These are phyloP conservation scores for Drosophila sucinea DNA, from an alignment of 1,140 invertebrate species.

Conservation along the genomic window DNA sequence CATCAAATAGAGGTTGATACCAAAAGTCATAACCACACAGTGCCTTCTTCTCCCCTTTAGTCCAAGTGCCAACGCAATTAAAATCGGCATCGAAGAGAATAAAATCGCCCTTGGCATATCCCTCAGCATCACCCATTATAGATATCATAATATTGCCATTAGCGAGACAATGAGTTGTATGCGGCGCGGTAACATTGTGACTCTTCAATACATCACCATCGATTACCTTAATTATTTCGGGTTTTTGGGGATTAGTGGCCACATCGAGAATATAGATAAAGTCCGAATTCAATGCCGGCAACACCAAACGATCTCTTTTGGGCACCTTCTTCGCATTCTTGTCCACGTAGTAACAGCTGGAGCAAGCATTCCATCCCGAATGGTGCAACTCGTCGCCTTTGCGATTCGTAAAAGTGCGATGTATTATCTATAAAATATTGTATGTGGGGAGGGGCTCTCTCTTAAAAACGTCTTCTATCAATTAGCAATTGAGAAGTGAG, in stretches of 20 bases:
- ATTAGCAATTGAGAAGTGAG: not conserved
- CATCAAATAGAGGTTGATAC: constrained; percentile 97
- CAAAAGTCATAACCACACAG: constrained; percentile 94
- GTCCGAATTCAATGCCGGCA: constrained; percentile 92
- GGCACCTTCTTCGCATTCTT: constrained; percentile 84
- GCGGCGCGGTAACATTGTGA: constrained; percentile 91
- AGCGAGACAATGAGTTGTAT: constrained; percentile 96
- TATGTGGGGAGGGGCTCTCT: not conserved
- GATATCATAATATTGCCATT: constrained; percentile 97
- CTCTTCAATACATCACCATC: constrained; percentile 89
- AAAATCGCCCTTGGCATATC: constrained; percentile 94
- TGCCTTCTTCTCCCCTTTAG: constrained; percentile 85
- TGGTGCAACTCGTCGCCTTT: constrained; percentile 96
- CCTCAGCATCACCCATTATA: constrained; percentile 92
- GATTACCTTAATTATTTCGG: constrained; percentile 86
- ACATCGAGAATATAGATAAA: constrained; percentile 95
- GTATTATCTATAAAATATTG: constrained; percentile 89
- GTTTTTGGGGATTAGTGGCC: constrained; percentile 87
- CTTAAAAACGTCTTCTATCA: constrained; percentile 12
- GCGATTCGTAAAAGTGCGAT: constrained; percentile 91
- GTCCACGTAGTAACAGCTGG: constrained; percentile 89
- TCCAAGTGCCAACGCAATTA: constrained; percentile 87
- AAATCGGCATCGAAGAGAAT: constrained; percentile 94
- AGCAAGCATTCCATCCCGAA: constrained; percentile 98
- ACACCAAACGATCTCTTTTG: constrained; percentile 90